Evolutionary conservation across 2,113 vertebrate genomes (phyloP), one percentile per base, ranked within the genome.

Genomic region (Trichomycterus rosablanca): DNA sequence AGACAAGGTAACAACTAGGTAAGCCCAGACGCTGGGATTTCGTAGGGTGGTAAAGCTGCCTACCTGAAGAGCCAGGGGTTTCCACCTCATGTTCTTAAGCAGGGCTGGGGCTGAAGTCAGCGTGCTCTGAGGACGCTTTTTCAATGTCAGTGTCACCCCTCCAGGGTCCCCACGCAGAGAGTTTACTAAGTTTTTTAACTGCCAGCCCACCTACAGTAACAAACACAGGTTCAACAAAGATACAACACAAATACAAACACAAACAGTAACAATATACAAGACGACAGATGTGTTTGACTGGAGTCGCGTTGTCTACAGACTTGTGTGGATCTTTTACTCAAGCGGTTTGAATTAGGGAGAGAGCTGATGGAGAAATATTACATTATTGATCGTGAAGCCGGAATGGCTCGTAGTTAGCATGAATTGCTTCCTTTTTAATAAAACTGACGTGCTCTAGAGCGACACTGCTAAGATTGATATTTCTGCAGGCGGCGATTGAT

Each of bases 51-150:
- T 44, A 23, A 51, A 61, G 16, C 86, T 90, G 89, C 82, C 80
- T 92, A 98, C 95, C 94, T 98, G 96, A 88, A 98, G 91, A 86
- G 96, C 95, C 82, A 98, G 92, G 81, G 96, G 95, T 84, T 98
- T 98, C 95, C 96, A 98, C 89, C 96, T 93, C 96, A 98, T 97
- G 91, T 98, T 98, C 93, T 98, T 98, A 85, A 98, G 93, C 89
- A 97, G 92, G 71, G 95, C 95, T 75, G 95, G 95, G 89, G 95
- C 94, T 73, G 95, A 97, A 86, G 93, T 97, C 83, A 98, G 95
- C 80, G 95, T 98, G 92, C 95, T 97, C 92, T 98, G 95, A 63
- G 95, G 95, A 83, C 95, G 93, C 89, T 98, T 98, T 94, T 98
- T 98, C 89, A 98, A 92, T 85, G 95, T 98, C 90, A 98, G 92